Evolutionary conservation across 2,113 vertebrate genomes (phyloP).

Genomic region (Hepsetus odoe): DNA sequence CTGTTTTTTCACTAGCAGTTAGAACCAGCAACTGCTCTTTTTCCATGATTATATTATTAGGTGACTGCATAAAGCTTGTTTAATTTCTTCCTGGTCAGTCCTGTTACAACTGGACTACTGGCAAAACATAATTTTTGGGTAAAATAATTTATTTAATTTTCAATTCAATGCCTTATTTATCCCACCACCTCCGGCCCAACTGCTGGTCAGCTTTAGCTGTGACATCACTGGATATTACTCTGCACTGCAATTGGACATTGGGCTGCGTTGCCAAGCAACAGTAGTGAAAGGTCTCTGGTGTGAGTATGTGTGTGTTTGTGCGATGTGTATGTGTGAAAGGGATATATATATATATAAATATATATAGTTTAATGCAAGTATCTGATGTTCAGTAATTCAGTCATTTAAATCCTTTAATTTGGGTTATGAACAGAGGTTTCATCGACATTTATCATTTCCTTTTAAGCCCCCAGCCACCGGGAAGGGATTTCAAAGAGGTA

Average conservation of each 20-base stretch:
- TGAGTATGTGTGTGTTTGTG: conserved; percentile 54
- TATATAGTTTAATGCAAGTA: background rate
- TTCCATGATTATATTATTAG: too few relatives aligned
- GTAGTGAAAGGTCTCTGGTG: conserved; percentile 79
- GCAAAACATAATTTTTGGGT: background rate
- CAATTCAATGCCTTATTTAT: conserved; percentile 54
- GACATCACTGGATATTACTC: conserved; percentile 82
- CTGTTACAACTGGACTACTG: background rate
- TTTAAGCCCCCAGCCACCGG: too few relatives aligned
- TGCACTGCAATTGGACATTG: conserved; percentile 78
- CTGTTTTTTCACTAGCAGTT: too few relatives aligned
- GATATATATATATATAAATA: conserved; percentile 22
- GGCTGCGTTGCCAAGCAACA: conserved; percentile 83
- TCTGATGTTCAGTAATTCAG: too few relatives aligned
- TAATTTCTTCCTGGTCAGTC: background rate
- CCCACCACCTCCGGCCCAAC: background rate
- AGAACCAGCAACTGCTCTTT: too few relatives aligned
- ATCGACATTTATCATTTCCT: too few relatives aligned
- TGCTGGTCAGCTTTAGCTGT: conserved; percentile 80
- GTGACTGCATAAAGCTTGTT: too few relatives aligned
- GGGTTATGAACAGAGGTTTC: too few relatives aligned
- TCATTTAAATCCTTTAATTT: too few relatives aligned
- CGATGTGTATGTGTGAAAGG: conserved; percentile 16
- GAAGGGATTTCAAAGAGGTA: too few relatives aligned
- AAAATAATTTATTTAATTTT: conserved; percentile 36